Evolutionary conservation across 2,888 invertebrate species (phyloP).

Genomic region (Encarsia formosa): DNA sequence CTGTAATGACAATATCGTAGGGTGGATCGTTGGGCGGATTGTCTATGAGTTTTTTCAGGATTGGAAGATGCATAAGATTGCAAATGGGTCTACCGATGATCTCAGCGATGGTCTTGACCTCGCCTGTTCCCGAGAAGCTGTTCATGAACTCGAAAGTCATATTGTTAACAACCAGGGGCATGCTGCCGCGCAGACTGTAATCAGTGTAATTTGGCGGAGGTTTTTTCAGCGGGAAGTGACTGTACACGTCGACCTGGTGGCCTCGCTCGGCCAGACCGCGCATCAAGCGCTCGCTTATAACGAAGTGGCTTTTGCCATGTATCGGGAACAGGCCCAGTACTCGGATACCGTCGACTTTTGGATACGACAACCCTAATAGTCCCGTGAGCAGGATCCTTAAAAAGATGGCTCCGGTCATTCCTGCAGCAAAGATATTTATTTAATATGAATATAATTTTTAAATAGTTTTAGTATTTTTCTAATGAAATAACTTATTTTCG

Average conservation of each 20-base stretch:
- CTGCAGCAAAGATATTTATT: too few species aligned
- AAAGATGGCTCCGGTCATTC: too few species aligned
- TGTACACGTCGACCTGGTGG: constrained; percentile 52
- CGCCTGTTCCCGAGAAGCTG: background rate
- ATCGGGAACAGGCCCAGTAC: background rate
- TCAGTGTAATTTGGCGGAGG: constrained; percentile 40
- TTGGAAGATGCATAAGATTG: constrained; percentile 29
- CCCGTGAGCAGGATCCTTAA: too few species aligned
- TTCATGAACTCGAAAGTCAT: constrained; percentile 28
- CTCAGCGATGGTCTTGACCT: background rate
- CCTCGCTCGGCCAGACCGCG: constrained; percentile 51
- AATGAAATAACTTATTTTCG: too few species aligned
- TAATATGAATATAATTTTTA: too few species aligned
- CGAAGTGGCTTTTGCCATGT: constrained; percentile 51
- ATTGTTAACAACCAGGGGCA: constrained; percentile 35
- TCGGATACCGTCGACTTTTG: background rate
- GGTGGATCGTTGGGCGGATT: constrained; percentile 38
- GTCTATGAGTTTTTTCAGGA: constrained; percentile 28
- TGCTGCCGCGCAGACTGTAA: constrained; percentile 32
- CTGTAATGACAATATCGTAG: constrained; percentile 37
- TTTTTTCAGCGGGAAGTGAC: constrained; percentile 39
- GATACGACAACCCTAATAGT: too few species aligned
- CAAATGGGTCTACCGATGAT: constrained; percentile 20
- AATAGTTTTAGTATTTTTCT: too few species aligned
- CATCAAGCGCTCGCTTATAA: constrained; percentile 51